Evolutionary conservation across 2,113 vertebrate genomes (phyloP).

Genomic region (Bungarus multicinctus): DNA sequence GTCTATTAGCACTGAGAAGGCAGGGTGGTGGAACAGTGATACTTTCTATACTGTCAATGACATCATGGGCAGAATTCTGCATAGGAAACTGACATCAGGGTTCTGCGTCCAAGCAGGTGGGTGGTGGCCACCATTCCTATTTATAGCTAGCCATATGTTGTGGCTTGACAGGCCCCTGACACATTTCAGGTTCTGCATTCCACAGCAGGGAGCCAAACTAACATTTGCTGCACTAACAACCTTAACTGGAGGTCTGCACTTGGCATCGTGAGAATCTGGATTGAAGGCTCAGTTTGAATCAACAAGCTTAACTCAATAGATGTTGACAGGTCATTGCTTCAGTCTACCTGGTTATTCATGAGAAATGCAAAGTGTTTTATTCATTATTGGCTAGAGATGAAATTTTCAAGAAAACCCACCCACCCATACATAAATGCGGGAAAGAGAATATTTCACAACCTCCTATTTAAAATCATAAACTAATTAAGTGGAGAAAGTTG

Average conservation of each 20-base stretch:
- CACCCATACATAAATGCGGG: neutral
- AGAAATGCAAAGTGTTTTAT: neutral
- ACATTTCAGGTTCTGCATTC: neutral
- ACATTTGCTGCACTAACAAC: neutral
- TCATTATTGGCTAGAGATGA: neutral
- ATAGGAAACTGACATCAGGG: neutral
- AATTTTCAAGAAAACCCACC: neutral
- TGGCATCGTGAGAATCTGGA: neutral
- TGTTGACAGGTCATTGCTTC: neutral
- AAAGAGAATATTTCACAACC: neutral
- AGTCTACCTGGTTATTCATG: neutral
- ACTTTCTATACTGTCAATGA: neutral
- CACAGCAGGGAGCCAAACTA: neutral
- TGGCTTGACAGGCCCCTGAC: neutral
- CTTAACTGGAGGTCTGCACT: neutral
- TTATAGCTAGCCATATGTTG: neutral
- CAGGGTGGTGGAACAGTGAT: neutral
- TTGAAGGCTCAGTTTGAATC: neutral
- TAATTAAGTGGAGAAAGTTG: conserved; percentile 2
- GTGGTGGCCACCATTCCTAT: neutral
- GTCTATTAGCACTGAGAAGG: neutral
- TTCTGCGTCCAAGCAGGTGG: neutral
- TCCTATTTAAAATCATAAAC: neutral
- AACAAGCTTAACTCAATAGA: neutral
- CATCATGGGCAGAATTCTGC: neutral